phyloP scores from a whole-genome alignment of 2,888 invertebrate genomes.

The Camptogramma bilineatum region DNA sequence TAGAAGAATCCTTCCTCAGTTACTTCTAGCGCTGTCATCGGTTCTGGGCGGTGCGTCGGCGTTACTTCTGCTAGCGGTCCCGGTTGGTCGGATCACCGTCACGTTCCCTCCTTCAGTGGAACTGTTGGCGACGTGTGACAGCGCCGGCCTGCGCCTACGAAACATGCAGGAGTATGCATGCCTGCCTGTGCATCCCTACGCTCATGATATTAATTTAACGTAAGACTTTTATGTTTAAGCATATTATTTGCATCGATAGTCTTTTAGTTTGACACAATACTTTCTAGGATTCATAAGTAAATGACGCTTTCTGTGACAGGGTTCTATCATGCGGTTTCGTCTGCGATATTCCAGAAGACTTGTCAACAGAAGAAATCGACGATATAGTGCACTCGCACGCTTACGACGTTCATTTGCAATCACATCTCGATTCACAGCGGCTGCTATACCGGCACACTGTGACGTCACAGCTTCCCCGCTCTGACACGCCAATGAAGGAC shows the following conservation, averaged over 20 bases:
- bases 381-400: slow-evolving; percentile 78
- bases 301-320: slow-evolving; percentile 53
- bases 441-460: slow-evolving; percentile 76
- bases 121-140: slow-evolving; percentile 84
- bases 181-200: slow-evolving; percentile 72
- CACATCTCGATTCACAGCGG: slow-evolving; percentile 64
- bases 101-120: slow-evolving; percentile 87
- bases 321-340: slow-evolving; percentile 86
- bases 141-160: slow-evolving; percentile 63
- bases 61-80: slow-evolving; percentile 88
- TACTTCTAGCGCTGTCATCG: slow-evolving; percentile 88
- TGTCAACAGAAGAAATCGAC: slow-evolving; percentile 73
- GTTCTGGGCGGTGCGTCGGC: slow-evolving; percentile 88
- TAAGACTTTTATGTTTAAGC: slow-evolving; percentile 49
- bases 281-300: too few species aligned
- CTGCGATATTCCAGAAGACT: slow-evolving; percentile 78
- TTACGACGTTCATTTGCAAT: slow-evolving; percentile 84
- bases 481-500: slow-evolving; percentile 71
- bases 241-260: too few species aligned
- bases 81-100: slow-evolving; percentile 88
- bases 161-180: slow-evolving; percentile 82
- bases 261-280: too few species aligned
- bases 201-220: slow-evolving; percentile 79
- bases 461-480: slow-evolving; percentile 59
- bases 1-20: slow-evolving; percentile 65